Base-by-base conservation (phyloP, 2,797 vertebrate genomes). In the Menidia menidia region DNA sequence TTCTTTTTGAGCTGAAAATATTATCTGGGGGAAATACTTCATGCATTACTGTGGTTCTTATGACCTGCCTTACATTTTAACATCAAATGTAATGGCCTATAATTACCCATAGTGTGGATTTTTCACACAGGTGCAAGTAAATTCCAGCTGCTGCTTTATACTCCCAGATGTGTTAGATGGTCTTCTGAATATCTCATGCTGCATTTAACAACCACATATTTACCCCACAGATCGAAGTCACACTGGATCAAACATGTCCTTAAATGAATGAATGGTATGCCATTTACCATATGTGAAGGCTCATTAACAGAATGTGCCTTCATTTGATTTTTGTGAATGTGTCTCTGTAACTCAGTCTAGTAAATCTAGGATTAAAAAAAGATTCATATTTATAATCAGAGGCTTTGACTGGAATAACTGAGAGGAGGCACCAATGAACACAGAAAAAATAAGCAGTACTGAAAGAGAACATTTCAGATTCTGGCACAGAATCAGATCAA, bases 331-430 rank as follows among this genome's bases (percentile, higher is more conserved):
- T 55, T 63, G 69, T 41, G 13, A 31, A 2, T 5, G 25, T 32
- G 51, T 30, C 43, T 39, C 7, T 39, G 35, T 39, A 10, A 7
- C 35, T 39, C 35, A 39, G 56, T 61, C 19, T 39, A 47, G 55
- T 43, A 63, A 57, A 68, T 80, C 50, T 50, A 19, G 66, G 45
- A 51, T 32, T 75, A 25, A 30, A 80, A 71, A 51, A 43, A 56
- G 19, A 54, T 60, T 33, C 3, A 14, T 53, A 31, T 13, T 32
- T 53, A 30, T 32, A 73, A 73, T 68, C 59, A 67, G 33, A 69
- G 54, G 56, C 60, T 32, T 54, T 67, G 69, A 74, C 66, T 63
- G 31, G 47, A 47, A 78, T 71, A 66, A 75, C 44, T n/a, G 8
- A 47, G 25, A 50, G 25, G 45, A 51, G 2, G 12, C 0, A 0